These are phyloP conservation scores for Bombus waltoni DNA, from an alignment of 1,140 invertebrate species.

Conservation along the genomic window DNA sequence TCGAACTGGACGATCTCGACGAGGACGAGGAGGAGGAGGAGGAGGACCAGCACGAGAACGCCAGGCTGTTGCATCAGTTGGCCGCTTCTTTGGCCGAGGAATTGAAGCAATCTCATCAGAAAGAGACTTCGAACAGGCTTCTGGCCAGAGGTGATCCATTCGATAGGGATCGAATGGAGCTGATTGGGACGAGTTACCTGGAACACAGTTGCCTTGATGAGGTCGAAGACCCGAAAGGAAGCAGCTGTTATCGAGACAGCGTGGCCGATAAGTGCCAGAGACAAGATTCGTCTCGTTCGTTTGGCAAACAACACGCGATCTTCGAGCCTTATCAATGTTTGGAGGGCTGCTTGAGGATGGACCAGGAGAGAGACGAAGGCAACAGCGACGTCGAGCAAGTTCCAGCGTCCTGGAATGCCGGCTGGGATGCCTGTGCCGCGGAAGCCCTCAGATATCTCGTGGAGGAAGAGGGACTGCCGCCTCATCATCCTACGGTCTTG, in stretches of 20 bases:
- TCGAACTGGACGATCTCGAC: conserved; percentile 69
- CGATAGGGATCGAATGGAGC: conserved; percentile 28
- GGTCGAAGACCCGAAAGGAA: conserved; percentile 3
- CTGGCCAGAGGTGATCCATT: background rate
- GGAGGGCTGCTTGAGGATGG: conserved; percentile 41
- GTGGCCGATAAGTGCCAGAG: background rate
- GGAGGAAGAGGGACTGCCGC: conserved; percentile 77
- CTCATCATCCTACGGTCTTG: conserved; percentile 77
- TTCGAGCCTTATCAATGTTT: conserved; percentile 8
- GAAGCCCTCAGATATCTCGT: conserved; percentile 78
- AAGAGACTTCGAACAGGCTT: background rate
- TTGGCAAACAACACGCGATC: background rate
- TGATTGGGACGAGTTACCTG: conserved; percentile 53
- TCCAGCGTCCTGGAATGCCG: conserved; percentile 69
- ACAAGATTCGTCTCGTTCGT: background rate
- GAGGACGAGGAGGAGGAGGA: conserved; percentile 62
- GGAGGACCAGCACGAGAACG: conserved; percentile 67
- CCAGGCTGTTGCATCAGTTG: conserved; percentile 74
- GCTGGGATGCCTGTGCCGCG: conserved; percentile 77
- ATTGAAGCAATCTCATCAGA: conserved; percentile 69
- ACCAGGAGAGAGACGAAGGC: background rate
- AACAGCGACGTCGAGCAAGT: conserved; percentile 37
- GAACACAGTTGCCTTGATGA: conserved; percentile 42
- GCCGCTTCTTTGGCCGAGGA: conserved; percentile 75
- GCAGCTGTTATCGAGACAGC: background rate